A percentile compares a stretch with the other conserved stretches of the same genome.
phyloP scores from a whole-genome alignment of 2,797 vertebrate genomes.

The Esox masquinongy region DNA sequence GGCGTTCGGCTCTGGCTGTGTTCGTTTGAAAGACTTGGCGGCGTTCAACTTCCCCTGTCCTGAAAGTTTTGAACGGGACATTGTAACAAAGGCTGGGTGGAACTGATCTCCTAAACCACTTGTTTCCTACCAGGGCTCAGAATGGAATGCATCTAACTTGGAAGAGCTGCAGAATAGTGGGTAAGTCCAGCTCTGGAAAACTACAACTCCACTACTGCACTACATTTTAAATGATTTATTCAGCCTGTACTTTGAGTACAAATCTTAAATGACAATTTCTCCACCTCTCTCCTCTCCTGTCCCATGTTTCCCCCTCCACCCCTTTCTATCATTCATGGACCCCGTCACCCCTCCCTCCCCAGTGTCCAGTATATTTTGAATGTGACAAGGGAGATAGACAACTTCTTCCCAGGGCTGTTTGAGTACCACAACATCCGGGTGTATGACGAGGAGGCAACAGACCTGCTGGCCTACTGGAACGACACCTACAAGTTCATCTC shows the following conservation, averaged over 20 bases:
- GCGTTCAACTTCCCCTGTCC: no score
- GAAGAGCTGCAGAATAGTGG: constrained; percentile 97
- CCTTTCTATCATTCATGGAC: not conserved
- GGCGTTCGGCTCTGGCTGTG: no score
- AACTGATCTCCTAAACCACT: not conserved
- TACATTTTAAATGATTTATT: not conserved
- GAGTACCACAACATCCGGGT: constrained; percentile 98
- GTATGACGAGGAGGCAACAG: constrained; percentile 96
- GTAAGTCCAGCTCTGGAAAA: constrained; percentile 71
- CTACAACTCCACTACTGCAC: not conserved
- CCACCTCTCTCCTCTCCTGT: not conserved
- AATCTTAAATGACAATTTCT: not conserved
- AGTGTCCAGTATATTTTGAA: constrained; percentile 97
- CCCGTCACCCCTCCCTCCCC: not conserved
- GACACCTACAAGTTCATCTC: constrained; percentile 99
- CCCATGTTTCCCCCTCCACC: not conserved
- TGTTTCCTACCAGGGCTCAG: constrained; percentile 83
- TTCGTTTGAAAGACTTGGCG: no score
- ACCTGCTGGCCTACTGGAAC: constrained; percentile 96
- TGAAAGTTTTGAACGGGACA: not conserved
- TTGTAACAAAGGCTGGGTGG: constrained; percentile 1
- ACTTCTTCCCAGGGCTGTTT: constrained; percentile 96
- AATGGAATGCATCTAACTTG: constrained; percentile 97
- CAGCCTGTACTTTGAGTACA: not conserved
- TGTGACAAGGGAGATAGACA: constrained; percentile 96